Conservation (phyloP, 2,888 invertebrate species). For the Caenorhabditis uteleia region DNA sequence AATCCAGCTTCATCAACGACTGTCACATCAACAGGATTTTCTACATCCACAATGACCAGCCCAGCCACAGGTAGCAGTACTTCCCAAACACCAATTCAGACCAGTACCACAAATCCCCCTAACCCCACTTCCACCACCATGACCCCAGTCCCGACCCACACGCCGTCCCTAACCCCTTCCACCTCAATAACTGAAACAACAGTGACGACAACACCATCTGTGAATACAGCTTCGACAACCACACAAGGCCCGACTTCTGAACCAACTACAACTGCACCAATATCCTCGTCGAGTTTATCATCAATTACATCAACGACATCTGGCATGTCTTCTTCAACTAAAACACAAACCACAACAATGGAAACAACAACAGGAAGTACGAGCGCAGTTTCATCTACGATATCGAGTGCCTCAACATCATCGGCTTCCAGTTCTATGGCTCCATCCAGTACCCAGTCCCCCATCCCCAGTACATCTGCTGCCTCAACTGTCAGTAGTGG, state of each 20-base stretch:
- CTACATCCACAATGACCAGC: neutral
- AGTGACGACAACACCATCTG: too few species aligned
- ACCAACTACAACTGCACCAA: neutral
- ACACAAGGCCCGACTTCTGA: neutral
- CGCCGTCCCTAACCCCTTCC: neutral
- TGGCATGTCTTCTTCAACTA: neutral
- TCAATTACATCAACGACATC: neutral
- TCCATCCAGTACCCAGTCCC: neutral
- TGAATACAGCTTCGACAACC: too few species aligned
- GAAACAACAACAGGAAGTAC: neutral
- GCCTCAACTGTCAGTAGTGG: neutral
- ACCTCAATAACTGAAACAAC: too few species aligned
- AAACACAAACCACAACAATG: neutral
- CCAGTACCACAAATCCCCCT: neutral
- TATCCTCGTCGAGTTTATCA: neutral
- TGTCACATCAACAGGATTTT: neutral
- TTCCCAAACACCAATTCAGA: neutral
- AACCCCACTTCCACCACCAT: neutral
- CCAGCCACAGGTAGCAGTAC: neutral
- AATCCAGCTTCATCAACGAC: slow-evolving; percentile 1
- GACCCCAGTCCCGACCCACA: neutral
- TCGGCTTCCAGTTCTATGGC: neutral
- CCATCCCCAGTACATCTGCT: neutral
- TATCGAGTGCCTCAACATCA: neutral
- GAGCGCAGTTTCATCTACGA: neutral